phyloP scores from a whole-genome alignment of 2,888 invertebrate genomes.

The Dolomedes plantarius region DNA sequence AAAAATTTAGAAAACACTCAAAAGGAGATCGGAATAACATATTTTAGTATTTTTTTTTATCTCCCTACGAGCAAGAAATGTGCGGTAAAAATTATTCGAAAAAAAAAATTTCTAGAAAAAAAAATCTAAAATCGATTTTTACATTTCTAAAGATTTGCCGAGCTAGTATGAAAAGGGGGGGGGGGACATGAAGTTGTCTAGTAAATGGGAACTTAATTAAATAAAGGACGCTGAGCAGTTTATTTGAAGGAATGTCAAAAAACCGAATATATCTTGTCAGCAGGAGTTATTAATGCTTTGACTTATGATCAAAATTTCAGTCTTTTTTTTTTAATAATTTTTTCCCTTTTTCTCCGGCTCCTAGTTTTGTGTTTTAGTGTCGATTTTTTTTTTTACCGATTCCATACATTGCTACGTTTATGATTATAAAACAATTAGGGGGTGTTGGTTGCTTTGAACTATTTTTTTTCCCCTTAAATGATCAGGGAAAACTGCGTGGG shows the following conservation, averaged over 20 bases:
- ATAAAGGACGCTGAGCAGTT: constrained; percentile 70
- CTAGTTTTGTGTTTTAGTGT: background rate
- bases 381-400: constrained; percentile 19
- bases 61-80: constrained; percentile 17
- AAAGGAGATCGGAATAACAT: constrained; percentile 47
- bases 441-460: constrained; percentile 24
- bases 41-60: constrained; percentile 40
- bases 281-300: constrained; percentile 70
- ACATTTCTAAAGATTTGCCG: constrained; percentile 62
- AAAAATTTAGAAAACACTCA: constrained; percentile 18
- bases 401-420: constrained; percentile 7
- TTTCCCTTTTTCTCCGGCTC: background rate
- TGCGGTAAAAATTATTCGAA: constrained; percentile 44
- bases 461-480: constrained; percentile 38
- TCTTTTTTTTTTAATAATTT: constrained; percentile 26
- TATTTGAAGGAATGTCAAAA: constrained; percentile 71
- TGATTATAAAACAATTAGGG: constrained; percentile 69
- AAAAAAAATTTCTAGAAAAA: constrained; percentile 22
- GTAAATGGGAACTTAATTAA: constrained; percentile 70
- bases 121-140: constrained; percentile 64
- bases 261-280: constrained; percentile 68
- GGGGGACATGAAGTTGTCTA: constrained; percentile 44
- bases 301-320: constrained; percentile 51
- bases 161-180: background rate
- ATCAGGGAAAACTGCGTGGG: constrained; percentile 27